These are phyloP conservation scores for Polydrusus tereticollis DNA, from an alignment of 2,888 invertebrate genomes.

Conservation along the genomic window DNA sequence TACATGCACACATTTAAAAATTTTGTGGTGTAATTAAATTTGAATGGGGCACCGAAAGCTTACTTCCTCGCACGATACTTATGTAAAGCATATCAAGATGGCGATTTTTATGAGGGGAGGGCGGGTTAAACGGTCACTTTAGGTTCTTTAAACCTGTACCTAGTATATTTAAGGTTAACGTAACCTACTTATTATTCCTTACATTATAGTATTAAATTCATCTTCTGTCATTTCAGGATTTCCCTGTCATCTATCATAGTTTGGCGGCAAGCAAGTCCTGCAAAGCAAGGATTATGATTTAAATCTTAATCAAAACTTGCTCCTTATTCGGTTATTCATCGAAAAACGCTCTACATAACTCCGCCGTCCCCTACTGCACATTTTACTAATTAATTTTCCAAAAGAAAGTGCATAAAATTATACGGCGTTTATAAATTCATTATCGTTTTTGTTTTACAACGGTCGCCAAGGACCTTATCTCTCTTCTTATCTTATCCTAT, in stretches of 20 bases:
- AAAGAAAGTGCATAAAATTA: constrained; percentile 41
- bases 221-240: too few species aligned
- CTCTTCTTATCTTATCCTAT: constrained; percentile 17
- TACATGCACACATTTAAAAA: neutral
- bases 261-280: too few species aligned
- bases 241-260: too few species aligned
- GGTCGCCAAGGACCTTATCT: constrained; percentile 17
- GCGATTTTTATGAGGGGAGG: neutral
- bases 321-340: too few species aligned
- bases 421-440: constrained; percentile 29
- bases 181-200: too few species aligned
- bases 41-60: neutral
- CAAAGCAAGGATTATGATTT: too few species aligned
- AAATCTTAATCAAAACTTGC: too few species aligned
- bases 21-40: constrained; percentile 9
- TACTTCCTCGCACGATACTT: constrained; percentile 14
- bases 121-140: neutral
- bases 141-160: too few species aligned
- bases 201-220: too few species aligned
- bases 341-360: neutral
- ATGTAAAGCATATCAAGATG: constrained; percentile 14
- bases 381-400: constrained; percentile 27
- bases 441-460: constrained; percentile 34
- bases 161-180: too few species aligned
- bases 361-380: neutral